Conservation (phyloP, 2,113 vertebrate genomes). For the Ancistrus triradiatus region DNA sequence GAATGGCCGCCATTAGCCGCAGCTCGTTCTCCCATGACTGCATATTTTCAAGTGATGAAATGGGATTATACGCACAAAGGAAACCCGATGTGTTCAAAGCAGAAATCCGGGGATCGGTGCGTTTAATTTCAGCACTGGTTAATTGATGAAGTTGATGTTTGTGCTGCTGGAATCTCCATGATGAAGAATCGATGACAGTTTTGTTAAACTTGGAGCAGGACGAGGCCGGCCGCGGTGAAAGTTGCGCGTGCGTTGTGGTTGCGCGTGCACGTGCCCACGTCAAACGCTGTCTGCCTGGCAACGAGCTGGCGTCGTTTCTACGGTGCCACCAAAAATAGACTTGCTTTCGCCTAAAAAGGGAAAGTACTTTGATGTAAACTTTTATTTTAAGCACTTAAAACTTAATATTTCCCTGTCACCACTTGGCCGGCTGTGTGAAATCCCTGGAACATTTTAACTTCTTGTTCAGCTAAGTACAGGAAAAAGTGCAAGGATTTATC, state of each 20-base stretch:
- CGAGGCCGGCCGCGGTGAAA: constrained; percentile 24
- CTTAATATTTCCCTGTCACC: background rate
- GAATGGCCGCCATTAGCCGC: constrained; percentile 12
- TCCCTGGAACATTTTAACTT: background rate
- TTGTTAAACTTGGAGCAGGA: constrained; percentile 73
- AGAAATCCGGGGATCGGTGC: constrained; percentile 60
- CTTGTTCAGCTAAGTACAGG: background rate
- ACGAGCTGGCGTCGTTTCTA: background rate
- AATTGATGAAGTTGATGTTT: constrained; percentile 80
- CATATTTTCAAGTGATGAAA: constrained; percentile 77
- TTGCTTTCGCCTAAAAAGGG: background rate
- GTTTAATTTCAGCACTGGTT: constrained; percentile 72
- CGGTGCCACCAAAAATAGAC: constrained; percentile 10
- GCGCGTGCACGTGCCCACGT: constrained; percentile 52
- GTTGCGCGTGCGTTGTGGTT: constrained; percentile 53
- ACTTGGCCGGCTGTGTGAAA: constrained; percentile 5
- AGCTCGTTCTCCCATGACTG: constrained; percentile 18
- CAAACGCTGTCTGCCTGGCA: constrained; percentile 50
- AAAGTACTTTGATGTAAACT: constrained; percentile 10
- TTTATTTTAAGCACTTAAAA: constrained; percentile 1
- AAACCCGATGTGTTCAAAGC: constrained; percentile 58
- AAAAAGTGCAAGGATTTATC: constrained; percentile 28
- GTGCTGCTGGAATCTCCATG: constrained; percentile 78
- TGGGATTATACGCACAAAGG: constrained; percentile 58
- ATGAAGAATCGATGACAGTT: constrained; percentile 85